These are phyloP conservation scores for Vidua macroura DNA, from an alignment of 2,113 vertebrate species.

Conservation along the genomic window DNA sequence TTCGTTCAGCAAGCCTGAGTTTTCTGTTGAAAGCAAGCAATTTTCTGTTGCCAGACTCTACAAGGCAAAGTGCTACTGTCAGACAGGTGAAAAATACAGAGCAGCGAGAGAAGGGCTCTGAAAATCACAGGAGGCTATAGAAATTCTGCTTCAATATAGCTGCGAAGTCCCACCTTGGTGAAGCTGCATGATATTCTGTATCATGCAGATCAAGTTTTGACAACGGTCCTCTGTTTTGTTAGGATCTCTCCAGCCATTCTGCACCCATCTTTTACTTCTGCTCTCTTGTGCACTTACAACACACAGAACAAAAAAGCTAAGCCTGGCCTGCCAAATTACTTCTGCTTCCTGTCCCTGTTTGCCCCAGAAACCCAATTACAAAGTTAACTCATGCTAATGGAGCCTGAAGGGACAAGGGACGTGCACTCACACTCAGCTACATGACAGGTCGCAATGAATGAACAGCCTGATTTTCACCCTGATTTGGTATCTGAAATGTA, in stretches of 20 bases:
- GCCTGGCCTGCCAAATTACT: conserved; percentile 16
- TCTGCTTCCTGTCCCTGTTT: conserved; percentile 25
- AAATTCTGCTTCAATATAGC: neutral
- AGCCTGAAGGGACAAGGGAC: conserved; percentile 25
- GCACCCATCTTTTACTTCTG: neutral
- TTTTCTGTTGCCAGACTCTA: neutral
- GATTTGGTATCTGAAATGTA: neutral
- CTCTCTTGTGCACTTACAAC: neutral
- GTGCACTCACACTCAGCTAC: neutral
- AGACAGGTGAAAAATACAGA: neutral
- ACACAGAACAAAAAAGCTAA: neutral
- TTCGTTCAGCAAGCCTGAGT: neutral
- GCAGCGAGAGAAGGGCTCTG: neutral
- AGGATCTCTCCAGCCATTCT: neutral
- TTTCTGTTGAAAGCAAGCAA: neutral
- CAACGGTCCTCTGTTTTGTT: neutral
- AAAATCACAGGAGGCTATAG: neutral
- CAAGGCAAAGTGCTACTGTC: neutral
- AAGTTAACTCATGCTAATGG: conserved; percentile 34
- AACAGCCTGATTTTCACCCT: neutral
- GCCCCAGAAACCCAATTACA: conserved; percentile 53
- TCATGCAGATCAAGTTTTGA: neutral
- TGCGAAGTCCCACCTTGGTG: neutral
- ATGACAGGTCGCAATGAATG: neutral
- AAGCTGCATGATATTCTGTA: neutral